Evolutionary conservation across 1,140 invertebrate species (phyloP).

Genomic region (Lysiphlebus fabarum): DNA sequence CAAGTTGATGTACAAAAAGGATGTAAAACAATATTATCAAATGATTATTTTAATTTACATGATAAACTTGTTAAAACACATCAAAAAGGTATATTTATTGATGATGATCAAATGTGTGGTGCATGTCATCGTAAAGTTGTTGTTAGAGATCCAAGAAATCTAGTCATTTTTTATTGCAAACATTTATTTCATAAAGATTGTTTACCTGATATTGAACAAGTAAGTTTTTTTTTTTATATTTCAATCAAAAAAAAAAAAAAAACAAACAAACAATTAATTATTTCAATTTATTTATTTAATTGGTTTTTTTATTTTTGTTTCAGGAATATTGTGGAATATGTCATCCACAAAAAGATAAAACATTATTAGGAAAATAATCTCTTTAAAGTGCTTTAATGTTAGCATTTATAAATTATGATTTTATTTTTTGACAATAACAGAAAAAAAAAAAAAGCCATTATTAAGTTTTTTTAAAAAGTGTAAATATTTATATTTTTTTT

Average conservation of each 20-base stretch:
- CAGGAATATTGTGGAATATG: slow-evolving; percentile 60
- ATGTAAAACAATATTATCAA: slow-evolving; percentile 81
- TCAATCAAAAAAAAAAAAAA: too few relatives aligned
- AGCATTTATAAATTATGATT: too few relatives aligned
- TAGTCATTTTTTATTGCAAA: slow-evolving; percentile 83
- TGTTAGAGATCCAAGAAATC: slow-evolving; percentile 66
- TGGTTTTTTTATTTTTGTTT: too few relatives aligned
- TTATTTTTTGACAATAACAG: too few relatives aligned
- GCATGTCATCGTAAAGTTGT: slow-evolving; percentile 73
- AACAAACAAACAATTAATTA: too few relatives aligned
- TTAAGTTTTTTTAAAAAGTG: too few relatives aligned
- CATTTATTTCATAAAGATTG: slow-evolving; percentile 89
- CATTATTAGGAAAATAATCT: slow-evolving; percentile 40
- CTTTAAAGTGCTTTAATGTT: too few relatives aligned
- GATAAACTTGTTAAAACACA: slow-evolving; percentile 75
- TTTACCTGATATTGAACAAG: slow-evolving; percentile 57
- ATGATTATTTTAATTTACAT: slow-evolving; percentile 87
- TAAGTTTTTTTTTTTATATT: slow-evolving; percentile 12
- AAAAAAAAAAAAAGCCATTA: too few relatives aligned
- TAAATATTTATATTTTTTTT: too few relatives aligned
- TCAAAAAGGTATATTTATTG: slow-evolving; percentile 70
- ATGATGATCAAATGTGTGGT: slow-evolving; percentile 72
- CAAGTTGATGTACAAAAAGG: slow-evolving; percentile 88
- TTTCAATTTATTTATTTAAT: too few relatives aligned
- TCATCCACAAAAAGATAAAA: slow-evolving; percentile 53